Percentiles rank a stretch among this genome's conserved stretches.
Conservation (phyloP, 2,888 invertebrate species). For the Halictus quadricinctus region DNA sequence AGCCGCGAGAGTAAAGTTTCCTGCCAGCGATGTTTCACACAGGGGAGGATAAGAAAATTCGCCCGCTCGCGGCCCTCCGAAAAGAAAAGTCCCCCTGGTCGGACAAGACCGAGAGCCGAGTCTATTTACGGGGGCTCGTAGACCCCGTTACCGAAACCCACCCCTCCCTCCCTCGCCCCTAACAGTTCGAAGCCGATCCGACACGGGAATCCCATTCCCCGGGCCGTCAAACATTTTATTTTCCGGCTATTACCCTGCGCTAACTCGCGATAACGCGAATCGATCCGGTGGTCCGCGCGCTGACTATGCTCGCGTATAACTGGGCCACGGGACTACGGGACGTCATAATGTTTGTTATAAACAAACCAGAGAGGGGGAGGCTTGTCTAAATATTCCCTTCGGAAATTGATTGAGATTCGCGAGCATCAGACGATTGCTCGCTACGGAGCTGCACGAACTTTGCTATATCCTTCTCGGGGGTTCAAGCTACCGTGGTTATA, state of each 20-base stretch:
- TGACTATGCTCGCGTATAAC: background rate
- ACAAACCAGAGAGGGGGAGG: background rate
- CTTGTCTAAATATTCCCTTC: background rate
- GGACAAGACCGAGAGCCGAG: slow-evolving; percentile 16
- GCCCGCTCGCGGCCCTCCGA: background rate
- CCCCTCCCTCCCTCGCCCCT: background rate
- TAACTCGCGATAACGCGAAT: slow-evolving; percentile 38
- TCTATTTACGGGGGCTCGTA: slow-evolving; percentile 42
- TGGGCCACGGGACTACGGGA: background rate
- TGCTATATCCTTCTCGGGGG: background rate
- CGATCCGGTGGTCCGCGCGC: background rate
- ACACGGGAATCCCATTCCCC: slow-evolving; percentile 50
- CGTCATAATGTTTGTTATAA: background rate
- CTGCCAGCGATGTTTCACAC: slow-evolving; percentile 45
- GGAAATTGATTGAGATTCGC: background rate
- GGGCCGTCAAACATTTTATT: slow-evolving; percentile 49
- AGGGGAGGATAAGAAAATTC: slow-evolving; percentile 50
- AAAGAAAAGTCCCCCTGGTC: slow-evolving; percentile 37
- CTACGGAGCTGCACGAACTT: background rate
- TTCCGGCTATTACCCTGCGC: slow-evolving; percentile 31
- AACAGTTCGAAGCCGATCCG: slow-evolving; percentile 25
- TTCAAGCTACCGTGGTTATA: too few relatives aligned
- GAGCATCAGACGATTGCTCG: background rate
- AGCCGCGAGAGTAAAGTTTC: slow-evolving; percentile 36
- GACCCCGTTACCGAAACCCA: background rate